These are phyloP conservation scores for Microcebus griseorufus DNA, from an alignment of 2,113 vertebrate species.

Conservation along the genomic window DNA sequence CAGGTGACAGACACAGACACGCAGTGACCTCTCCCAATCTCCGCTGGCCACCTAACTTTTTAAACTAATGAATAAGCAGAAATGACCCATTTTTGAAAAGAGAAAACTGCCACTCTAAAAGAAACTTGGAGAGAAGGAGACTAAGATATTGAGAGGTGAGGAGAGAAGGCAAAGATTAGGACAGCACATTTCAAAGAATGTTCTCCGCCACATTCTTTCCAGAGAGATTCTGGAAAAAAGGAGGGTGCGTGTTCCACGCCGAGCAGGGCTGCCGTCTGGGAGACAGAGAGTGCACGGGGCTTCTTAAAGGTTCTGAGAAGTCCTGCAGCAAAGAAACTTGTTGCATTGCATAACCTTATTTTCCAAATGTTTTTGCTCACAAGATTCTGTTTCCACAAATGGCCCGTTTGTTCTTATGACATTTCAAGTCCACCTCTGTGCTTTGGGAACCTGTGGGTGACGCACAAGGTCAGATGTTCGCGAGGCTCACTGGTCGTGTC, in stretches of 20 bases:
- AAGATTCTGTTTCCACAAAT: background rate
- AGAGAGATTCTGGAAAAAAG: background rate
- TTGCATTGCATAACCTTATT: background rate
- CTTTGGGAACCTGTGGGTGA: background rate
- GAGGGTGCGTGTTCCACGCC: background rate
- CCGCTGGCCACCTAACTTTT: background rate
- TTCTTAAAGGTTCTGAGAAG: background rate
- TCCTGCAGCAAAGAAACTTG: background rate
- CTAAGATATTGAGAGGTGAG: background rate
- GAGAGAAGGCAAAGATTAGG: background rate
- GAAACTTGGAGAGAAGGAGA: background rate
- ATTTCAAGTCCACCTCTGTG: background rate
- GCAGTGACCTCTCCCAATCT: fast-evolving
- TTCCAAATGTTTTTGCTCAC: background rate
- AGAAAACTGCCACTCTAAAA: background rate
- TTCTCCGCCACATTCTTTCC: background rate
- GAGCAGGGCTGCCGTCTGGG: background rate
- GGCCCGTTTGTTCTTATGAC: background rate
- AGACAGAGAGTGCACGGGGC: fast-evolving
- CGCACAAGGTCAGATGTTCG: background rate
- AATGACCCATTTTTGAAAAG: background rate
- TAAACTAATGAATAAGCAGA: background rate
- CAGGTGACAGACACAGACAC: fast-evolving
- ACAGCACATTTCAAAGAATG: background rate
- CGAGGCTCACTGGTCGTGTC: fast-evolving